A percentile compares a stretch with the other conserved stretches of the same genome.
phyloP scores from a whole-genome alignment of 2,888 invertebrate genomes.

The Heliconius sara region DNA sequence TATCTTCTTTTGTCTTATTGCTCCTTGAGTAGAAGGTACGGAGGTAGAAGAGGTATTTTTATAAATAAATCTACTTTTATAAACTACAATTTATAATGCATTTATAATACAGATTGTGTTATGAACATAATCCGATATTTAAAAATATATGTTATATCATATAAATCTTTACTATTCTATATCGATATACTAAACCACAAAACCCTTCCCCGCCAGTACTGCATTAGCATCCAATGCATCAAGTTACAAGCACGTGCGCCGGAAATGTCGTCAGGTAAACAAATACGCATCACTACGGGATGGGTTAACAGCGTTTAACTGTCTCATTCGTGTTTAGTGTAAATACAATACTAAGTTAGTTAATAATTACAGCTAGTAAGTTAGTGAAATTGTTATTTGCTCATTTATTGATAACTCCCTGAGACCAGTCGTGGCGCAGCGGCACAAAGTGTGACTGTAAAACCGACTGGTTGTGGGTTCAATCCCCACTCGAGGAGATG shows the following conservation, averaged over 20 bases:
- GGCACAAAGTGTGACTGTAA: too few species aligned
- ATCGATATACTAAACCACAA: conserved; percentile 48
- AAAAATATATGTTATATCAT: background rate
- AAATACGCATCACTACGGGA: conserved; percentile 62
- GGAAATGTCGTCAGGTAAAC: conserved; percentile 83
- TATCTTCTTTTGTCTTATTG: background rate
- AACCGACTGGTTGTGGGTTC: too few species aligned
- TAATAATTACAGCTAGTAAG: conserved; percentile 6
- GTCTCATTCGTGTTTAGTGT: conserved; percentile 37
- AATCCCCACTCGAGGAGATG: too few species aligned
- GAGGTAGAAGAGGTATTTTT: background rate
- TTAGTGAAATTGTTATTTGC: background rate
- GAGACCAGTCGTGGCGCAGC: too few species aligned
- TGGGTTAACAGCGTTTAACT: conserved; percentile 40
- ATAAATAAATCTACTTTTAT: background rate
- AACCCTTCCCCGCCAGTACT: conserved; percentile 50
- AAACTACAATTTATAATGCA: too few species aligned
- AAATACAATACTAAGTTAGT: conserved; percentile 29
- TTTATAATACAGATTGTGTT: too few species aligned
- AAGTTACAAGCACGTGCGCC: conserved; percentile 78
- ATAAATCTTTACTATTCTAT: background rate
- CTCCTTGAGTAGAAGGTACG: background rate
- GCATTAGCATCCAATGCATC: conserved; percentile 63
- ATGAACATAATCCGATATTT: too few species aligned
- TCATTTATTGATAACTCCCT: background rate